Percentiles rank a stretch among this genome's conserved stretches.
phyloP scores from a whole-genome alignment of 1,140 invertebrate species.

The Calosoma granatense region DNA sequence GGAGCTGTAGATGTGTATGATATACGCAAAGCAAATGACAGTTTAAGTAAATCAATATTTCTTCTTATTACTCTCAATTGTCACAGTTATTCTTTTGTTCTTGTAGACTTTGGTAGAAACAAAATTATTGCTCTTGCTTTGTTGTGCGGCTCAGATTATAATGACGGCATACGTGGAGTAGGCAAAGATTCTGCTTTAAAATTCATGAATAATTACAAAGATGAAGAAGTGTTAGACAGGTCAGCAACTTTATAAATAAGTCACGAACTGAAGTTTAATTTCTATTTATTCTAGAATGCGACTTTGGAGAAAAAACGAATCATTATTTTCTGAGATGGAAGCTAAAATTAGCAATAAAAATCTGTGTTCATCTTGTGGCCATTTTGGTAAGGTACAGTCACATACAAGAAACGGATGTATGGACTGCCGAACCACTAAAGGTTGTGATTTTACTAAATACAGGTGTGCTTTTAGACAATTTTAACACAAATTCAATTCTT shows the following conservation, averaged over 20 bases:
- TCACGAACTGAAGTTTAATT: not conserved
- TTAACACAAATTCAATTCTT: not conserved
- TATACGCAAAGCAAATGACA: constrained; percentile 43
- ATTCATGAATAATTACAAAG: constrained; percentile 52
- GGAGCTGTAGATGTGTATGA: constrained; percentile 66
- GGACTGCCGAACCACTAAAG: constrained; percentile 44
- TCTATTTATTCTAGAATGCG: constrained; percentile 30
- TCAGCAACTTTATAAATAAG: constrained; percentile 20
- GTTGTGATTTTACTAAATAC: constrained; percentile 47
- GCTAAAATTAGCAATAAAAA: constrained; percentile 43
- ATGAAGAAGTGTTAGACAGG: constrained; percentile 51
- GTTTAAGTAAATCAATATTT: constrained; percentile 3
- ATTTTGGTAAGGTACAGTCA: constrained; percentile 45
- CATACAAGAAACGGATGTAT: constrained; percentile 51
- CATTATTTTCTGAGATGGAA: constrained; percentile 41
- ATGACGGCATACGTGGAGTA: constrained; percentile 65
- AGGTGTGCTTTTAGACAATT: constrained; percentile 44
- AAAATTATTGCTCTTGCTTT: constrained; percentile 77
- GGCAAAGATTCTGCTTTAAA: constrained; percentile 69
- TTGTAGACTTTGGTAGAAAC: constrained; percentile 57
- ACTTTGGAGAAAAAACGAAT: constrained; percentile 47
- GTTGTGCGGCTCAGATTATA: constrained; percentile 81
- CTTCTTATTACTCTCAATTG: not conserved
- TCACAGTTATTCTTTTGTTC: constrained; percentile 8
- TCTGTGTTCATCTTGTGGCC: constrained; percentile 57